Conservation (phyloP, 2,113 vertebrate species). For the Proterorhinus semilunaris region DNA sequence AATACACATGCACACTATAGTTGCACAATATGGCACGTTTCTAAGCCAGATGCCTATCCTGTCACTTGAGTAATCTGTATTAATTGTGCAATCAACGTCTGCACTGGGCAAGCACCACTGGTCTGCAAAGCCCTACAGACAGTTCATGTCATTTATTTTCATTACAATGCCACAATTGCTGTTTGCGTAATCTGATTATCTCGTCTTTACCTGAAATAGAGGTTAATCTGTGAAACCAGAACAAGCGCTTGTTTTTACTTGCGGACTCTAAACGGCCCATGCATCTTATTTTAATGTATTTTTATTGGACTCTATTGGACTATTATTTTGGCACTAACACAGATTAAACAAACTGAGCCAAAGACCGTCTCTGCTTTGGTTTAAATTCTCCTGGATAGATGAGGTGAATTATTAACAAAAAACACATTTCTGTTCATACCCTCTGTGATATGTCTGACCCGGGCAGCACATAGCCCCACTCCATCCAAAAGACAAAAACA, state of each 20-base stretch:
- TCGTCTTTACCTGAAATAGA: no score
- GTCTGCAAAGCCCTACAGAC: no score
- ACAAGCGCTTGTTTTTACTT: slow-evolving; percentile 12
- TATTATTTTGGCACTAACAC: slow-evolving; percentile 31
- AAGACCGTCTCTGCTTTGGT: slow-evolving; percentile 37
- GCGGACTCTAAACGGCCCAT: background rate
- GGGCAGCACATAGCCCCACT: slow-evolving; percentile 52
- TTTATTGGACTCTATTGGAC: slow-evolving; percentile 17
- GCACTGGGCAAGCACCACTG: no score
- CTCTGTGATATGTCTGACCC: slow-evolving; percentile 60
- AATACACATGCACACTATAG: background rate
- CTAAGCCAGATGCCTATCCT: background rate
- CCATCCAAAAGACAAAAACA: slow-evolving; percentile 64
- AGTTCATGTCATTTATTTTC: no score
- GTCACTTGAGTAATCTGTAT: no score
- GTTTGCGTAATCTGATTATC: background rate
- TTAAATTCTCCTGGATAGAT: slow-evolving; percentile 44
- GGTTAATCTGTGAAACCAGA: background rate
- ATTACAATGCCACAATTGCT: no score
- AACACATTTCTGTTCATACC: slow-evolving; percentile 66
- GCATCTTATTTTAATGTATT: slow-evolving; percentile 14
- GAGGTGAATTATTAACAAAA: slow-evolving; percentile 69
- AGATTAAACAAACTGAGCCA: slow-evolving; percentile 41
- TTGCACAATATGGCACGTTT: no score
- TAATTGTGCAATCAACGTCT: no score